Base-by-base conservation (phyloP, 2,888 invertebrate species). In the Pasiphila rectangulata region DNA sequence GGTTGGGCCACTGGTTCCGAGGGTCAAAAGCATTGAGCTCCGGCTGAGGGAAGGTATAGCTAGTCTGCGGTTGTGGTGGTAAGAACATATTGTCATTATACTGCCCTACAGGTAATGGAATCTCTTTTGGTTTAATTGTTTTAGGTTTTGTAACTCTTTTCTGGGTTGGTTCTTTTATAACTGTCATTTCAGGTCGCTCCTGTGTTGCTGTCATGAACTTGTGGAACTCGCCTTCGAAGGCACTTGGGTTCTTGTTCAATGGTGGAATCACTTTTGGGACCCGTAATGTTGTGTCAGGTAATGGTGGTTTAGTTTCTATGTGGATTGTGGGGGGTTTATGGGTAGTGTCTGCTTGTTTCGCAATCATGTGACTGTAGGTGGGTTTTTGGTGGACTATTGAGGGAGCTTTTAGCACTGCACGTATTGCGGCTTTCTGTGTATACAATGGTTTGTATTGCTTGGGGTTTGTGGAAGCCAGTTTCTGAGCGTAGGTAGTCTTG, bases 21-120 rank as follows among this genome's bases (percentile, higher is more conserved):
- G 13, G 32, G 19, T 70, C 68, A 13, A 2, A 65, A 46, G 4
- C 53, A 27, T 3, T 61, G 56, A n/a, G 56, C 29, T 41, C 68
- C 41, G 12, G 61, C 41, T n/a, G 46, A 24, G 40, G 45, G 20
- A 21, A 34, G 6, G 4, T 39, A n/a, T 27, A 39, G 7, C 4
- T 54, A 49, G 10, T 45, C 51, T 2, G 46, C n/a, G 29, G 48
- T 13, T 25, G 16, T 5, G 46, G 46, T 45, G 57, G 56, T 10
- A 85, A 25, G 56, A 88, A 83, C 44, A 88, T 86, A 16, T 57
- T 73, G 36, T 88, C 88, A 30, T 81, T 88, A 44, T 88, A 88
- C 37, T 87, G 87, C 0, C 84, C 83, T 0, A 81, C 51, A 0
- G 88, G 88, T 51, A 73, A 51, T 71, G 59, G 0, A 57, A 25